These are phyloP conservation scores for Thalassophryne amazonica DNA, from an alignment of 2,797 vertebrate genomes.

Conservation along the genomic window DNA sequence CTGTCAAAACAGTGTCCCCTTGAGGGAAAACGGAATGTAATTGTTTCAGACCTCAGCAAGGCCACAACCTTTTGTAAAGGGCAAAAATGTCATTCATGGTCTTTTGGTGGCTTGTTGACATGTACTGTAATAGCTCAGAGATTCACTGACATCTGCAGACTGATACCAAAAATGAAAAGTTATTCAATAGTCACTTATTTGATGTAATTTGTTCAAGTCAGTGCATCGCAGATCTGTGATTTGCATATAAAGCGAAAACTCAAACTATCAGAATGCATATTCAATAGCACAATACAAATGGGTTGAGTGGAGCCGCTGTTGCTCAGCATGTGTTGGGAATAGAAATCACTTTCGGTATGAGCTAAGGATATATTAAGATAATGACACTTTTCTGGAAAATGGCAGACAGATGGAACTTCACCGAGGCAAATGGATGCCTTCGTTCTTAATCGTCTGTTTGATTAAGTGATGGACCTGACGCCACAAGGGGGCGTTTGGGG, in stretches of 20 bases:
- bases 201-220: conserved; percentile 33
- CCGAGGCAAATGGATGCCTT: conserved; percentile 55
- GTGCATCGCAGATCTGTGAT: conserved; percentile 29
- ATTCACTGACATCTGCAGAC: conserved; percentile 1
- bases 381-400: conserved; percentile 66
- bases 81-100: not conserved
- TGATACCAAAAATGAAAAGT: conserved; percentile 4
- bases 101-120: not conserved
- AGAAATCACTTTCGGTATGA: conserved; percentile 46
- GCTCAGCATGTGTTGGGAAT: conserved; percentile 50
- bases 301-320: conserved; percentile 49
- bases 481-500: no score
- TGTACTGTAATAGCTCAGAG: not conserved
- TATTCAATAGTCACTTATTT: conserved; percentile 30
- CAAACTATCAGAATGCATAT: conserved; percentile 42
- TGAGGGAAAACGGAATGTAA: not conserved
- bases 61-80: conserved; percentile 1
- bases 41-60: not conserved
- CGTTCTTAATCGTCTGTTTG: conserved; percentile 62
- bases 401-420: conserved; percentile 71
- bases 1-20: not conserved
- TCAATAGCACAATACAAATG: conserved; percentile 56
- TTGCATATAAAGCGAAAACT: conserved; percentile 55
- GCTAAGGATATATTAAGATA: conserved; percentile 65
- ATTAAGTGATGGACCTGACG: conserved; percentile 57